Evolutionary conservation across 2,888 invertebrate species (phyloP), one percentile per base, ranked within the genome.

Genomic region (Venusia cambrica): DNA sequence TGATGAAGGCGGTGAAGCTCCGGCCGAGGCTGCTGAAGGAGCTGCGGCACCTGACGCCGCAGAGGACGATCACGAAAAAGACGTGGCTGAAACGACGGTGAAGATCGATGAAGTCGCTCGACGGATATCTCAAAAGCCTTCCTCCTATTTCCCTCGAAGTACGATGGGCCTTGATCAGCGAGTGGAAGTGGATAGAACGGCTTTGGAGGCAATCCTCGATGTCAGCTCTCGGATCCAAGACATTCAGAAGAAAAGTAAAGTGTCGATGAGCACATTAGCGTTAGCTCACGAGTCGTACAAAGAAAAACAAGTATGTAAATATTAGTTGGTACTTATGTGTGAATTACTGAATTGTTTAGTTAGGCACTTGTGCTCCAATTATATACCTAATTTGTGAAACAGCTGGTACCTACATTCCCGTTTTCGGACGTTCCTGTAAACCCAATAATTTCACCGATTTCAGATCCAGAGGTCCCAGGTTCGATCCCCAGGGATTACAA

Each of bases 251-350:
- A 83, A 69, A 46, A 83, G 80, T 45, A 74, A 59, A 65, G 43
- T 73, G 1, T 84, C 85, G n/a, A 74, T 78, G 74, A 81, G 80
- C 53, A 72, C 77, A 14, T 54, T 85, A 47, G 74, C 68, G 3
- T 55, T 81, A 44, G 80, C 58, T 19, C 83, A 84, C 43, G 87
- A 87, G 49, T 72, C 80, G 36, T 87, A 87, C 57, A 87, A 80
- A 73, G 87, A 87, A 44, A 87, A 85, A 67, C 87, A 87, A 77
- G 87, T 85, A 73, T 77, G 73, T 72, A 68, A 67, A 69, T 51
- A 48, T 29, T n/a, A n/a, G n/a, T n/a, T n/a, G n/a, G n/a, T n/a
- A 8, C 17, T 5, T 27, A 30, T 41, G 43, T 47, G 51, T 64
- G 58, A 54, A 48, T 37, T 46, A 39, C 34, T 18, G 29, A 45